Evolutionary conservation across 2,797 vertebrate species (phyloP).

Genomic region (Microctenopoma lineatum): DNA sequence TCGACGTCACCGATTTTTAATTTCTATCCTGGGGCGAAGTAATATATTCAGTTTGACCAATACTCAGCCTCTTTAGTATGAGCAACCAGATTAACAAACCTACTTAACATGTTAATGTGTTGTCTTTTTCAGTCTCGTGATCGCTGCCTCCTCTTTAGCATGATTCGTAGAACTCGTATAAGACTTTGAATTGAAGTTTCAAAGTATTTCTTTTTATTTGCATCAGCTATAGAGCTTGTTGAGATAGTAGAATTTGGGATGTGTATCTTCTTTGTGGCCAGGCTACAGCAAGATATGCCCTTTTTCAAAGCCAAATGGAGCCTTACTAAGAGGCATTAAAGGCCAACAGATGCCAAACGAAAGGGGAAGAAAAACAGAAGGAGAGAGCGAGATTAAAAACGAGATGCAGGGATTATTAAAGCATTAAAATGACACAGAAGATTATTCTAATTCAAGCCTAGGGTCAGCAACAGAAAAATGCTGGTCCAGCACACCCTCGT

Average conservation of each 20-base stretch:
- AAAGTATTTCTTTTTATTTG: neutral
- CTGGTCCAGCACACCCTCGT: constrained; percentile 42
- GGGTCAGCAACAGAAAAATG: constrained; percentile 62
- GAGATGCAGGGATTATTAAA: constrained; percentile 77
- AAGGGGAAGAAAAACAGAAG: constrained; percentile 78
- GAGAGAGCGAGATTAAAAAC: constrained; percentile 78
- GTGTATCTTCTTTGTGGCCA: constrained; percentile 25
- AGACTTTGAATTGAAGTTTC: neutral
- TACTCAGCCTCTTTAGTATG: no score
- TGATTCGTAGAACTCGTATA: neutral
- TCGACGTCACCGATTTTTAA: no score
- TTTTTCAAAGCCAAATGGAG: constrained; percentile 53
- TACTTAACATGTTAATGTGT: neutral
- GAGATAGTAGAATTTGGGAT: constrained; percentile 15
- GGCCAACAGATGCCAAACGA: constrained; percentile 72
- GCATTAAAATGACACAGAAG: constrained; percentile 83
- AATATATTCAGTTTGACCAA: no score
- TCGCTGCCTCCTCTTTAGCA: constrained; percentile 5
- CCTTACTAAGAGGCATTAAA: constrained; percentile 63
- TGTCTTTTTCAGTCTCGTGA: constrained; percentile 1
- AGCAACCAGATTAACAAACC: neutral
- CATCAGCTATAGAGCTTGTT: neutral
- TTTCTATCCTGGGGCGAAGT: no score
- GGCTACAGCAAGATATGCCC: constrained; percentile 21
- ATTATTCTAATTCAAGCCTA: constrained; percentile 72